Conservation (phyloP, 2,888 invertebrate genomes). For the Drosophila affinis region DNA sequence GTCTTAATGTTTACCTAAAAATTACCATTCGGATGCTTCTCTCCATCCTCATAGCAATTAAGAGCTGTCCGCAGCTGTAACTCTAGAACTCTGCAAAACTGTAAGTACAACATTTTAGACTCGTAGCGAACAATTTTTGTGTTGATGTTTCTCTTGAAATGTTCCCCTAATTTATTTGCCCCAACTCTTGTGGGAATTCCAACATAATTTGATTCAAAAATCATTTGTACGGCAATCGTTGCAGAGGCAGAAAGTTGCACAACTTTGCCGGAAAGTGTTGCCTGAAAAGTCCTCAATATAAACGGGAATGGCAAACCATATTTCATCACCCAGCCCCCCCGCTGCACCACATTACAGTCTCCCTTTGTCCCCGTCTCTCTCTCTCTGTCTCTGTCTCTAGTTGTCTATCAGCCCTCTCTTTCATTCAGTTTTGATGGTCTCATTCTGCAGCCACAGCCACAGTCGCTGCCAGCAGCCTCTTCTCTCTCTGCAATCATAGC, state of each 20-base stretch:
- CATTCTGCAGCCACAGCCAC: slow-evolving; percentile 37
- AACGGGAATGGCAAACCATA: slow-evolving; percentile 31
- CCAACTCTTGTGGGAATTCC: not conserved
- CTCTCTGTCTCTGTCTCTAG: not conserved
- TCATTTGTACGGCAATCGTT: slow-evolving; percentile 24
- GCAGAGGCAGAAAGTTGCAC: slow-evolving; percentile 17
- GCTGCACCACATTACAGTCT: not conserved
- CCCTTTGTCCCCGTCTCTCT: not conserved
- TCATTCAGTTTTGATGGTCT: slow-evolving; percentile 34
- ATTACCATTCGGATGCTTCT: not conserved
- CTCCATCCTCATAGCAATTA: not conserved
- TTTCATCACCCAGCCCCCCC: not conserved
- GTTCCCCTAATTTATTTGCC: slow-evolving; percentile 28
- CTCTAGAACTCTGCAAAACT: not conserved
- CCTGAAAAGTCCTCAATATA: slow-evolving; percentile 21
- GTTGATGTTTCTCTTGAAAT: slow-evolving; percentile 7
- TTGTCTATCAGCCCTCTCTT: slow-evolving; percentile 7
- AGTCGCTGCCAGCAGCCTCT: not conserved
- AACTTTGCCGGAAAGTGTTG: slow-evolving; percentile 27
- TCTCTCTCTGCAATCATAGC: slow-evolving; percentile 29
- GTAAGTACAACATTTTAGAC: not conserved
- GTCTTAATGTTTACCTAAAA: not conserved
- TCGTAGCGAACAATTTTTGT: not conserved
- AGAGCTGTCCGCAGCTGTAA: not conserved
- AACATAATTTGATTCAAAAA: slow-evolving; percentile 20